Evolutionary conservation across 2,113 vertebrate species (phyloP), one percentile per base, ranked within the genome.

Genomic region (Copsychus sechellarum): DNA sequence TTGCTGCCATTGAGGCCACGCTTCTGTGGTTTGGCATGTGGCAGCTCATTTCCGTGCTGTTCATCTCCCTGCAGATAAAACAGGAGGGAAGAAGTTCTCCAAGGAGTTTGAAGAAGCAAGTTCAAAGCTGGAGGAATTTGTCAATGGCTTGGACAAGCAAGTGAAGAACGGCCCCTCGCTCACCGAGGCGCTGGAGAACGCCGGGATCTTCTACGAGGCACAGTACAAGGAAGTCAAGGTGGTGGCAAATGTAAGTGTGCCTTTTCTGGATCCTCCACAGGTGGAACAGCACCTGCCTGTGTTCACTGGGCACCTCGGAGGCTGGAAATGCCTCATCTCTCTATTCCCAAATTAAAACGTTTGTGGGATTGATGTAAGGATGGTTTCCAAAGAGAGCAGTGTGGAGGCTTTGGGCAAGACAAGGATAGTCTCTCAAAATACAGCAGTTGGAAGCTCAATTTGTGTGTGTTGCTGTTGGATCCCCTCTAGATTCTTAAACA

Each of bases 211-310:
- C 94, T 99, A 99, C 1, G 99, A 99, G 96, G 99, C 98, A 29
- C 99, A 99, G 88, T 99, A 99, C 94, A 99, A 99, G 89, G 99
- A 99, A 88, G 99, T 99, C 71, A 99, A 99, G 96, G 99, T 99
- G 65, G 99, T 99, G 21, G 99, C 99, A 18, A 99, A 99, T 23
- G 99, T 99, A 95, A 99, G 99, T 98, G 48, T 0, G 4, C 2
- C 19, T 36, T 31, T 31, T 23, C 29, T 66, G 1, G 0, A 2
- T 5, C 28, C 31, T 36, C 8, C 33, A 31, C 19, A 0, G 12
- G 12, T 2, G 2, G 23, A 18, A 7, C 1, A 6, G 21, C 4
- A 2, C 17, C 61, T 4, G 2, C 17, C 54, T 9, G 23, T 8
- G 34, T 8, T 36, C 9, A 2, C 18, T 11, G 3, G 43, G 28